Evolutionary conservation across 2,888 invertebrate species (phyloP), one percentile per base, ranked within the genome.

Genomic region (Mesochorus sp.): DNA sequence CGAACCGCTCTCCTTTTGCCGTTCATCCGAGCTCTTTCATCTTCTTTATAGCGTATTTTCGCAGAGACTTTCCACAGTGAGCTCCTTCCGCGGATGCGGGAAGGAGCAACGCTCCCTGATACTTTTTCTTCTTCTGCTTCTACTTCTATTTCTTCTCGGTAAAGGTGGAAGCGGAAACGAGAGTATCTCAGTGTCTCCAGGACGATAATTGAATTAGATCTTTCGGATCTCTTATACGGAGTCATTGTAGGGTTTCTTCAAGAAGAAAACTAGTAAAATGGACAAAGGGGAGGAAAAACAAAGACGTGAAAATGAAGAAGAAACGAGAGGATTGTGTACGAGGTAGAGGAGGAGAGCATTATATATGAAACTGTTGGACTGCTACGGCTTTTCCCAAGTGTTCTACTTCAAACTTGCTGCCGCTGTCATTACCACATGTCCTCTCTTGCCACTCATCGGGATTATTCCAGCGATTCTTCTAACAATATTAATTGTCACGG

Each of bases 61-160:
- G 39, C 53, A 19, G 68, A 39, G 34, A 67, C 34, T n/a, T n/a
- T n/a, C n/a, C n/a, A 12, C 39, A 26, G 34, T 26, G 12, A 34
- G 24, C 21, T 47, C 49, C 51, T 14, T 42, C 39, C 37, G 51
- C 31, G 6, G 57, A 66, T 37, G 47, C 44, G 39, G 47, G 34
- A 42, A 74, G n/a, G n/a, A 21, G 1, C 37, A 51, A 61, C 47
- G 64, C 70, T 74, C 47, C 70, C 59, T 39, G 70, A 70, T 59
- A 74, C 44, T 66, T 31, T n/a, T 62, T 53, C 61, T 53, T 47
- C 44, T 44, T 24, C 31, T 84, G 91, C 83, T 85, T 92, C 80
- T 86, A 92, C 80, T 44, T 24, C 31, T 84, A 91, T 82, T 85
- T 92, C 80, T 86, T 92, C 80, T 79, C 92, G 31, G 83, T 91